A percentile compares a stretch with the other conserved stretches of the same genome.
Conservation (phyloP, 2,797 vertebrate genomes). For the Tangara arthus region DNA sequence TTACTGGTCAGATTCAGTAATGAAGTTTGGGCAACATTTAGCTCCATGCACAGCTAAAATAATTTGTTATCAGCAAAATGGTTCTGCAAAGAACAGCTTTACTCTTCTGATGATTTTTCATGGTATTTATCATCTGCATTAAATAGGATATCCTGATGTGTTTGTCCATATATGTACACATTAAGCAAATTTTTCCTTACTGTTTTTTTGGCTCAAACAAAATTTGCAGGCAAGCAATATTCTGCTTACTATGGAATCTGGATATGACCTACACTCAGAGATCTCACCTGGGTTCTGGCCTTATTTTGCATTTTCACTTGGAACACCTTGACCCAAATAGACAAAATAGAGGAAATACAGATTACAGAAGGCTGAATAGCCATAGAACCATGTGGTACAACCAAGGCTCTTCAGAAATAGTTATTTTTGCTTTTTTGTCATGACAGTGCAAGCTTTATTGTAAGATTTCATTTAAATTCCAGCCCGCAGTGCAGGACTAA, state of each 20-base stretch:
- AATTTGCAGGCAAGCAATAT: background rate
- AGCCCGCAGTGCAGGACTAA: background rate
- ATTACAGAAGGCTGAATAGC: background rate
- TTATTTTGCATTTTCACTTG: background rate
- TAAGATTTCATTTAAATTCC: background rate
- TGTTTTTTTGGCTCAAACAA: background rate
- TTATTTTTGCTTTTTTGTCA: background rate
- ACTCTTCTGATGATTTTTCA: background rate
- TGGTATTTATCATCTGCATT: background rate
- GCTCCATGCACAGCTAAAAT: background rate
- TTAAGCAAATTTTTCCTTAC: background rate
- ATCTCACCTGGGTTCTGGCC: background rate
- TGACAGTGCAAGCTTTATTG: background rate
- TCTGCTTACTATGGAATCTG: background rate
- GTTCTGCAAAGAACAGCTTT: background rate
- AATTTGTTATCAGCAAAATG: background rate
- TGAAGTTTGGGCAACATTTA: background rate
- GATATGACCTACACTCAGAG: background rate
- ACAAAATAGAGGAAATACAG: background rate
- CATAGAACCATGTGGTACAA: background rate
- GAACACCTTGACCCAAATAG: background rate
- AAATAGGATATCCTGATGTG: background rate
- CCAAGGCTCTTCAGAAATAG: background rate
- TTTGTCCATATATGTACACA: background rate
- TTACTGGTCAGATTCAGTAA: background rate